Evolutionary conservation across 2,113 vertebrate genomes (phyloP).

Genomic region (Plecturocebus donacophilus): DNA sequence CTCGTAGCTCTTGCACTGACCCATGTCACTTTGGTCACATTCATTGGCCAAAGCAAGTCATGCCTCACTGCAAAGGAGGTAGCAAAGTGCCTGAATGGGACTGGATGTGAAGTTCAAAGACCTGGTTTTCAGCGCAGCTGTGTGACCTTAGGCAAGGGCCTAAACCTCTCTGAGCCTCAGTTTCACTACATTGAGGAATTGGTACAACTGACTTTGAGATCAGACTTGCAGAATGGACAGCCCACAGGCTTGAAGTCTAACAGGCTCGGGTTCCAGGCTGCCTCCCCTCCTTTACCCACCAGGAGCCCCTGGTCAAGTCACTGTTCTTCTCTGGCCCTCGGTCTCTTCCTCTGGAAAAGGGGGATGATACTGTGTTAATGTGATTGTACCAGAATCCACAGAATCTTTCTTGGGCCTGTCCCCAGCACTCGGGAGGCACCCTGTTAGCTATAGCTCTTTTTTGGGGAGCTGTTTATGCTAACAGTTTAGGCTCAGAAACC

Average conservation of each 20-base stretch:
- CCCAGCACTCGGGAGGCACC: fast-evolving
- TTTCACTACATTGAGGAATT: background rate
- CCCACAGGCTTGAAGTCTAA: fast-evolving
- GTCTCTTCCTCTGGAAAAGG: background rate
- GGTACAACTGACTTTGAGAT: no score
- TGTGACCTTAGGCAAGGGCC: background rate
- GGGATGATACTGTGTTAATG: fast-evolving
- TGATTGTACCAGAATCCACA: background rate
- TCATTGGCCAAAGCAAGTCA: background rate
- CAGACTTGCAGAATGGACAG: background rate
- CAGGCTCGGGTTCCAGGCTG: background rate
- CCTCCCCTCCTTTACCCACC: background rate
- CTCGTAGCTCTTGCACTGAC: fast-evolving
- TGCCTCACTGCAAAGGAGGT: background rate
- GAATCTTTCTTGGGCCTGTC: background rate
- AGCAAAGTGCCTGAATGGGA: background rate
- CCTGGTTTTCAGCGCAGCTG: background rate
- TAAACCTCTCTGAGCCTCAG: background rate
- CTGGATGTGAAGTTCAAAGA: background rate
- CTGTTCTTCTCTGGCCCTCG: background rate
- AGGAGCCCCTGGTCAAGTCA: background rate
- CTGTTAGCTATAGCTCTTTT: fast-evolving
- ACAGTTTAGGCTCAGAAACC: fast-evolving
- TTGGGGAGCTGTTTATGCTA: fast-evolving
- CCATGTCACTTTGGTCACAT: background rate